These are phyloP conservation scores for Lepidocyrtoides sp. DNA, from an alignment of 2,888 invertebrate species.

Conservation along the genomic window DNA sequence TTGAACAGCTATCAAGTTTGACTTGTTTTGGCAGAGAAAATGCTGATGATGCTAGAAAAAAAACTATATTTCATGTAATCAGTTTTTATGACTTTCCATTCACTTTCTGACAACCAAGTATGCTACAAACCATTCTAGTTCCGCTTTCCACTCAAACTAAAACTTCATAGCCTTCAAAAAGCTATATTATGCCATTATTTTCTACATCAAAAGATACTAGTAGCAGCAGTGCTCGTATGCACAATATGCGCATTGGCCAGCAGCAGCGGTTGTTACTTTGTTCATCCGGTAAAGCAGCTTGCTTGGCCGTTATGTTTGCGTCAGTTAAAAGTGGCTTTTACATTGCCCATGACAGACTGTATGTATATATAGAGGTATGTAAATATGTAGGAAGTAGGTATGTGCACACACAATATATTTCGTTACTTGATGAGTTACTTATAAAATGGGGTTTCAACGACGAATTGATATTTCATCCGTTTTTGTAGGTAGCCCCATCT, in stretches of 20 bases:
- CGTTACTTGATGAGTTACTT: too few relatives aligned
- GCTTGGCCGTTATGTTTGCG: conserved; percentile 21
- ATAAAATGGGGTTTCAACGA: too few relatives aligned
- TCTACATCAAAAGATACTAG: background rate
- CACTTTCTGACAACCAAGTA: conserved; percentile 14
- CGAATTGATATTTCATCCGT: too few relatives aligned
- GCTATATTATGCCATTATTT: background rate
- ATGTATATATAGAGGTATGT: too few relatives aligned
- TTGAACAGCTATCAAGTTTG: conserved; percentile 1
- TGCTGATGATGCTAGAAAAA: background rate
- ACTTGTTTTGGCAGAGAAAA: conserved; percentile 4
- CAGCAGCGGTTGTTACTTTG: background rate
- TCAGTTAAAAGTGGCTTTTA: background rate
- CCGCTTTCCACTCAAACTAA: conserved; percentile 26
- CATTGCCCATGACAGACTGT: too few relatives aligned
- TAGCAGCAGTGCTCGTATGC: too few relatives aligned
- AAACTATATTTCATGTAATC: background rate
- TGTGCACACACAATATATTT: too few relatives aligned
- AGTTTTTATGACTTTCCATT: conserved; percentile 27
- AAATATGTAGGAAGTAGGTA: too few relatives aligned
- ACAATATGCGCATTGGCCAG: background rate
- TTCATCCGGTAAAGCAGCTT: conserved; percentile 50
- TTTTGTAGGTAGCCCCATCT: too few relatives aligned
- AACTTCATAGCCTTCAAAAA: conserved; percentile 26
- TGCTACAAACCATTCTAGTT: background rate